Percentiles rank a stretch among this genome's conserved stretches.
Conservation (phyloP, 2,888 invertebrate genomes). For the Rotaria macrura region DNA sequence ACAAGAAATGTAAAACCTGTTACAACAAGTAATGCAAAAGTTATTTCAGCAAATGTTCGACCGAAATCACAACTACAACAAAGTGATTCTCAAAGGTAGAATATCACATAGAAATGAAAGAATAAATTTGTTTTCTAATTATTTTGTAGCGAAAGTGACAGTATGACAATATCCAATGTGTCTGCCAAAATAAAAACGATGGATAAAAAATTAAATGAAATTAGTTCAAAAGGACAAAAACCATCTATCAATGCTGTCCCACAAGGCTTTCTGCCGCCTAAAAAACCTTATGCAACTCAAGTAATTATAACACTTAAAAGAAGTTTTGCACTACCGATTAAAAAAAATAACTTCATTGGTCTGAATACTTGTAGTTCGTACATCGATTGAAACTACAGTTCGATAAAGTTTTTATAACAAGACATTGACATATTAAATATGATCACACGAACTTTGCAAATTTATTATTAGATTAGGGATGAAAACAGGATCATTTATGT, state of each 20-base stretch:
- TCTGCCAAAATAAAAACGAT: not conserved
- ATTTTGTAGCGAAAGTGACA: not conserved
- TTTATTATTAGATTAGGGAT: too few relatives aligned
- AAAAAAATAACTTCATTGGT: too few relatives aligned
- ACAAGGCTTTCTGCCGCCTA: not conserved
- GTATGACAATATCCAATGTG: not conserved
- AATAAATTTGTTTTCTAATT: too few relatives aligned
- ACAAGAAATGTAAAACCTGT: not conserved
- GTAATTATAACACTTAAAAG: not conserved
- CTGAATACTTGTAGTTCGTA: too few relatives aligned
- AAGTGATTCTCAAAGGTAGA: not conserved
- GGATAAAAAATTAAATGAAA: not conserved
- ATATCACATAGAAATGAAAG: not conserved
- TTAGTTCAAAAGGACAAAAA: slow-evolving; percentile 4
- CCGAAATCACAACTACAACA: not conserved
- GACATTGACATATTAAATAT: too few relatives aligned
- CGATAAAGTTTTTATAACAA: too few relatives aligned
- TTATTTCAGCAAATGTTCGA: not conserved
- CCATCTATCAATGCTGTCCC: not conserved
- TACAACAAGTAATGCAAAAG: not conserved
- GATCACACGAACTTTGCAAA: too few relatives aligned
- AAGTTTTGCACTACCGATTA: too few relatives aligned
- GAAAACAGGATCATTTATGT: too few relatives aligned
- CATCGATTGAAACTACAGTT: too few relatives aligned
- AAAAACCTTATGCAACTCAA: not conserved